Evolutionary conservation across 2,113 vertebrate species (phyloP), one percentile per base, ranked within the genome.

Genomic region (Regulus satrapa): DNA sequence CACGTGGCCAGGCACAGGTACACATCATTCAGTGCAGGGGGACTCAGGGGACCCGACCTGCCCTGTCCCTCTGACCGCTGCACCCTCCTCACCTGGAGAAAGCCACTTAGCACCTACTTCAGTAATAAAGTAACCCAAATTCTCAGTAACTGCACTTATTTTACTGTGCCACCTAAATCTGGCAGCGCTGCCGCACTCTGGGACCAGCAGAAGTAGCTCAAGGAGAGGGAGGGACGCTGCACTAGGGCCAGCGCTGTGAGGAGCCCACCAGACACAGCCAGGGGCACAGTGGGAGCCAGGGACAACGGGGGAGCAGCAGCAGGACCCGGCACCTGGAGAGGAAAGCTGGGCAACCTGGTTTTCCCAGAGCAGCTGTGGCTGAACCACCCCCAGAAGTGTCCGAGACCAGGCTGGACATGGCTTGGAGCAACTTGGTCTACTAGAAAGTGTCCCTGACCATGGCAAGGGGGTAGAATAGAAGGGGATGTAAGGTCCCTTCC

Each of bases 121-220:
- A 62, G 40, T 54, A 72, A 34, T 14, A 41, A 67, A 49, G 20
- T 25, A 89, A 77, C 77, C 68, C 74, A 28, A 61, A 87, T 87
- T 80, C 73, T 52, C 81, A 58, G 78, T 54, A 76, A 48, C 59
- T 31, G 38, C 76, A 40, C 43, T 66, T 80, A 64, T 87, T 93
- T 94, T 89, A 93, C 69, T 34, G 81, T 85, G 92, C 51, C 73
- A n/a, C 88, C 94, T 95, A 93, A 95, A 93, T 94, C 68, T 16
- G 1, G 94, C 87, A 29, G 43, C 1, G 0, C 62, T 6, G 1
- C 62, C 0, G 55, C 6, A 41, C 24, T 64, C 84, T 76, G 94
- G 95, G 95, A 95, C 45, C 6, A 1, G 64, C 31, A 10, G 45
- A 96, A 95, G 7, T 77, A 96, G 95, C 94, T 94, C 95, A 95